Conservation (phyloP, 2,113 vertebrate genomes). For the Tragelaphus strepsiceros region DNA sequence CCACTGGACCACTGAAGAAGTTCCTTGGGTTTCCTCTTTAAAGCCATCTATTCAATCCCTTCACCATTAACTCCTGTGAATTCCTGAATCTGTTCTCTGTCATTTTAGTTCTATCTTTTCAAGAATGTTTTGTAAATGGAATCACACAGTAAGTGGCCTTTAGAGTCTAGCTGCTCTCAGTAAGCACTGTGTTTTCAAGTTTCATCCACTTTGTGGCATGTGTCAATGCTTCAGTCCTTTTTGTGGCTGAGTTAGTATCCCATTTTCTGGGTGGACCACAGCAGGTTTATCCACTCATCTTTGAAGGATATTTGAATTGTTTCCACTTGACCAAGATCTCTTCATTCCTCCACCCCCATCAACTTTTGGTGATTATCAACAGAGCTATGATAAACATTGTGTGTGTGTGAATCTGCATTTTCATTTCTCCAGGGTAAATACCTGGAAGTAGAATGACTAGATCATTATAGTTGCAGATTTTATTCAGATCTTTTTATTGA, state of each 20-base stretch:
- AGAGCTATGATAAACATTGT: neutral
- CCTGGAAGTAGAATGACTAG: neutral
- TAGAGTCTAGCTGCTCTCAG: neutral
- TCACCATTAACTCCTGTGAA: neutral
- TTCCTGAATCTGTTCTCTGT: neutral
- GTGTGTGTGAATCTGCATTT: neutral
- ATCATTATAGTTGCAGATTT: neutral
- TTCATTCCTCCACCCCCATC: neutral
- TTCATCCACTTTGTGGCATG: accelerated
- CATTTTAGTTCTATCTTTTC: neutral
- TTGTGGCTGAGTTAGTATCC: neutral
- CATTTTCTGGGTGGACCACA: too few relatives aligned
- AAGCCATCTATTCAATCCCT: neutral
- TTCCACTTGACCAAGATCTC: neutral
- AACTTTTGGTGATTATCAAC: neutral
- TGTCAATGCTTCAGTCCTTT: neutral
- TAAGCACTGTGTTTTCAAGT: neutral
- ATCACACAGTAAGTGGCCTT: neutral
- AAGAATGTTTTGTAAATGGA: neutral
- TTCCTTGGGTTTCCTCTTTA: neutral
- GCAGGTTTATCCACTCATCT: neutral
- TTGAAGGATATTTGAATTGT: neutral
- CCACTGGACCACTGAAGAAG: neutral
- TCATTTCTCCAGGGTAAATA: neutral
- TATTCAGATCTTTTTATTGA: neutral